phyloP scores from a whole-genome alignment of 2,888 invertebrate species.

The Acrocera orbiculus region DNA sequence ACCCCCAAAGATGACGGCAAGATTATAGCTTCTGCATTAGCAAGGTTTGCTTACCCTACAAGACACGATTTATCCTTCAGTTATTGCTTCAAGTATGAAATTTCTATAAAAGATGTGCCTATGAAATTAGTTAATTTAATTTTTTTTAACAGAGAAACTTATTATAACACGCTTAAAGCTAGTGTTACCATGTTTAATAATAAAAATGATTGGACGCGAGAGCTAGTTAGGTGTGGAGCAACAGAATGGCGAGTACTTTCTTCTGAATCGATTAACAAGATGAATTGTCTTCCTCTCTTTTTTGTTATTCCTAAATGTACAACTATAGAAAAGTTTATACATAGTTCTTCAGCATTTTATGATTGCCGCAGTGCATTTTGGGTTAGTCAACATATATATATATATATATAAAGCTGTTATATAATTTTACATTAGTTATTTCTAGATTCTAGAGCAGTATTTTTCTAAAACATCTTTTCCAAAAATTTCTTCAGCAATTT shows the following conservation, averaged over 20 bases:
- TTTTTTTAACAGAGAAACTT: constrained; percentile 12
- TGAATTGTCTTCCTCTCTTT: constrained; percentile 20
- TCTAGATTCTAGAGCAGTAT: too few relatives aligned
- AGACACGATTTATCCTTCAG: constrained; percentile 75
- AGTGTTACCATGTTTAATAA: constrained; percentile 26
- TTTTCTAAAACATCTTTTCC: too few relatives aligned
- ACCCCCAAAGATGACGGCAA: constrained; percentile 64
- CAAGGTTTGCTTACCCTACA: constrained; percentile 76
- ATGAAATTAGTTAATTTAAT: not conserved
- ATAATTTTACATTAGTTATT: too few relatives aligned
- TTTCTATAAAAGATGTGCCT: not conserved
- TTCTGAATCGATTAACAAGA: constrained; percentile 9
- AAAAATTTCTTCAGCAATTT: too few relatives aligned
- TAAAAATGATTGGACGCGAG: constrained; percentile 29
- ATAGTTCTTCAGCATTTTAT: constrained; percentile 25
- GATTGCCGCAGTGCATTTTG: constrained; percentile 30
- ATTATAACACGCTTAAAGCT: constrained; percentile 21
- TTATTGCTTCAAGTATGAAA: constrained; percentile 58
- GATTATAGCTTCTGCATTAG: constrained; percentile 58
- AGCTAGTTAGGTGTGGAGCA: constrained; percentile 29
- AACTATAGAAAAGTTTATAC: constrained; percentile 23
- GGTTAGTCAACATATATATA: constrained; percentile 13
- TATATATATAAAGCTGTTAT: not conserved
- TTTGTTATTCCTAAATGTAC: constrained; percentile 30
- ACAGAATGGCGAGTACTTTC: constrained; percentile 26